Percentiles rank a stretch among this genome's conserved stretches.
These are phyloP conservation scores for Meloe dianella DNA, from an alignment of 2,888 invertebrate species.

Conservation along the genomic window DNA sequence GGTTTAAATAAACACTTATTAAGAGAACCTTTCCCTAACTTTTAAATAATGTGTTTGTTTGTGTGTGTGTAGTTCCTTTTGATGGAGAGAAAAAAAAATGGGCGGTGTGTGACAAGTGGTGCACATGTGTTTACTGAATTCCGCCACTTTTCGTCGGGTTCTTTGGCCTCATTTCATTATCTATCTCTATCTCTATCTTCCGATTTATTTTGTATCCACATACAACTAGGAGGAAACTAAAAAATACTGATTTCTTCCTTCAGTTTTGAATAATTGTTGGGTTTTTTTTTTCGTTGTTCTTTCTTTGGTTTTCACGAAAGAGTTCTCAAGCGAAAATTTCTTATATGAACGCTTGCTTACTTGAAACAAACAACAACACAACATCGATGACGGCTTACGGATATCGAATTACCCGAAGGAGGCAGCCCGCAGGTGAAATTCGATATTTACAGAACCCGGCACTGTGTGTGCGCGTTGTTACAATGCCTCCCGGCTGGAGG, in stretches of 20 bases:
- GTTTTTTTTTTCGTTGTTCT: not conserved
- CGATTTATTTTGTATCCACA: not conserved
- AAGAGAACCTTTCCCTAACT: conserved; percentile 41
- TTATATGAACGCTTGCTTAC: conserved; percentile 1
- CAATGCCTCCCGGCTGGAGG: conserved; percentile 12
- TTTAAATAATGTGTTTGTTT: conserved; percentile 12
- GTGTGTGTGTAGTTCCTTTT: not conserved
- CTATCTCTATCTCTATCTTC: not conserved
- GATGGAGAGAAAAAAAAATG: conserved; percentile 13
- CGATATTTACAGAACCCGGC: conserved; percentile 40
- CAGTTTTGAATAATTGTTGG: not conserved
- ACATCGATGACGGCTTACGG: conserved; percentile 35
- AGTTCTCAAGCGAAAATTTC: conserved; percentile 10
- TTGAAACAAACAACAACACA: conserved; percentile 6
- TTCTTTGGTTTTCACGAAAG: not conserved
- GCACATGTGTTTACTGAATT: conserved; percentile 55
- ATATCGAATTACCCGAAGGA: conserved; percentile 53
- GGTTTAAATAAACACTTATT: conserved; percentile 55
- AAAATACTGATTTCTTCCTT: not conserved
- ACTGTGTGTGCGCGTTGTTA: conserved; percentile 12
- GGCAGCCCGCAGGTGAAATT: conserved; percentile 56
- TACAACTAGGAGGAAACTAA: conserved; percentile 16
- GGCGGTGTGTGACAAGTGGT: conserved; percentile 53
- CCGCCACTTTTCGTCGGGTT: conserved; percentile 35
- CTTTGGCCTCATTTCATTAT: conserved; percentile 14